phyloP scores from a whole-genome alignment of 2,797 vertebrate genomes.

The Urophycis tenuis region DNA sequence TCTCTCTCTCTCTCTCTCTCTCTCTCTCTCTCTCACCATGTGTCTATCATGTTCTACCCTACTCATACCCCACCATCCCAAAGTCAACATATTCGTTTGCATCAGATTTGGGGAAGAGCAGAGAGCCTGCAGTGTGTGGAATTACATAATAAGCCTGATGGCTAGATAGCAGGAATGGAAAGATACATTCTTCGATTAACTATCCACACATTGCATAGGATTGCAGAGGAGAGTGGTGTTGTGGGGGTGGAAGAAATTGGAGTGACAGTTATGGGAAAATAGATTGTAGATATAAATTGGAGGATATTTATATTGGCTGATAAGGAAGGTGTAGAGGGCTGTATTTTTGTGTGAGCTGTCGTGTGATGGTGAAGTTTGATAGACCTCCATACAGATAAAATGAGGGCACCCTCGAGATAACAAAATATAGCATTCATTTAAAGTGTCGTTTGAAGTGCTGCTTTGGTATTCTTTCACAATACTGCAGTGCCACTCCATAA shows the following conservation, averaged over 20 bases:
- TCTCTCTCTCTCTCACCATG: neutral
- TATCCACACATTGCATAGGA: neutral
- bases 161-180: neutral
- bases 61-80: neutral
- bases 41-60: neutral
- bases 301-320: conserved; percentile 3
- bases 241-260: neutral
- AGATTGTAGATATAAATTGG: neutral
- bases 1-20: neutral
- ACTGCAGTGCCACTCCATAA: neutral
- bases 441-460: neutral
- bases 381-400: neutral
- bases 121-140: neutral
- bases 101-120: neutral
- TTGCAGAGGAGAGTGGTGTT: neutral
- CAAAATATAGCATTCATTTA: neutral
- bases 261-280: neutral
- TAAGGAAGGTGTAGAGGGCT: neutral
- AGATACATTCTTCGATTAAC: neutral
- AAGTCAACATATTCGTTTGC: neutral
- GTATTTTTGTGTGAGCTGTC: neutral
- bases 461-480: neutral
- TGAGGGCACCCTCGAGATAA: neutral
- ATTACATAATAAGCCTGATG: neutral
- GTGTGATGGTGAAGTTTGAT: neutral